Evolutionary conservation across 2,797 vertebrate species (phyloP).

Genomic region (Hydrophis major): DNA sequence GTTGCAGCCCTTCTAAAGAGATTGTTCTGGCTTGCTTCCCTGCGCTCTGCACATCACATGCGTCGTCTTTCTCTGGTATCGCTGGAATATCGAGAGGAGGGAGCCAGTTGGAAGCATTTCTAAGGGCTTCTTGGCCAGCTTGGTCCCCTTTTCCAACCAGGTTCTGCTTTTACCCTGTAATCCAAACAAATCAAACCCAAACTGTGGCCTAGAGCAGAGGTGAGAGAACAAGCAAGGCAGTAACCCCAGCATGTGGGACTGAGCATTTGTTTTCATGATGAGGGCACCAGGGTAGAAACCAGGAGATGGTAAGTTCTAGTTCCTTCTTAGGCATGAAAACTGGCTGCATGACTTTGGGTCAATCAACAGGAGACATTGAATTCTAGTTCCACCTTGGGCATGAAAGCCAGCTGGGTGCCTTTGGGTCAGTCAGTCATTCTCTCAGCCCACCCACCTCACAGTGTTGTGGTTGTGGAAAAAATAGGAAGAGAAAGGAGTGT

Average conservation of each 20-base stretch:
- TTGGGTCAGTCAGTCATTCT: background rate
- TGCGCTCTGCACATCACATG: background rate
- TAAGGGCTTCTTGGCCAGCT: background rate
- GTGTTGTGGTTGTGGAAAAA: background rate
- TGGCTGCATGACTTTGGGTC: background rate
- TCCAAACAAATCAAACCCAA: background rate
- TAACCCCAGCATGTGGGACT: background rate
- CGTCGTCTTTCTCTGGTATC: background rate
- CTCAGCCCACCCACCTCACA: background rate
- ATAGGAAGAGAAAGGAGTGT: background rate
- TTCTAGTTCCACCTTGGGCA: background rate
- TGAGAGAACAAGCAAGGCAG: background rate
- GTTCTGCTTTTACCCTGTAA: background rate
- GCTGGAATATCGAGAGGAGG: background rate
- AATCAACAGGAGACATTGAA: background rate
- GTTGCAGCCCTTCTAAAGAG: background rate
- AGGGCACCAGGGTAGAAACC: background rate
- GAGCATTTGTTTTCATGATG: background rate
- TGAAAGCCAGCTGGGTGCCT: background rate
- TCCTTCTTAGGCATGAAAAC: background rate
- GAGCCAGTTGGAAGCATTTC: background rate
- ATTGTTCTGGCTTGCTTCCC: background rate
- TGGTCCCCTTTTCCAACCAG: background rate
- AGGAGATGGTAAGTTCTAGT: background rate
- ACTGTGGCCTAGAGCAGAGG: background rate